phyloP scores from a whole-genome alignment of 2,113 vertebrate species.

The Buteo buteo region DNA sequence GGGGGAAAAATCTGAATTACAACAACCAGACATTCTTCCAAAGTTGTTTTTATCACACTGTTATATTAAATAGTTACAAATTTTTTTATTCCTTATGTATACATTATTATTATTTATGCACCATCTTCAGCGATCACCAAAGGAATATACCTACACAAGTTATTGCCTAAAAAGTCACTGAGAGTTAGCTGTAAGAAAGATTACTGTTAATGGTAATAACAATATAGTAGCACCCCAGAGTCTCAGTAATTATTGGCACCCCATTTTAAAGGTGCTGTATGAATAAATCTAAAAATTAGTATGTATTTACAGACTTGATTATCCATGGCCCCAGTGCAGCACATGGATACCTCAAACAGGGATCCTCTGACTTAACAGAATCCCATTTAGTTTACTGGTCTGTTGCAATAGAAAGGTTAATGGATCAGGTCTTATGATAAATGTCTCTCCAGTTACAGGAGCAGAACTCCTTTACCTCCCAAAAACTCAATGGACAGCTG shows the following conservation, averaged over 20 bases:
- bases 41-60: constrained; percentile 5
- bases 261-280: not conserved
- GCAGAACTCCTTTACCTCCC: not conserved
- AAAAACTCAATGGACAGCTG: not conserved
- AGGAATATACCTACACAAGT: not conserved
- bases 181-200: not conserved
- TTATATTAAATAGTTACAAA: not conserved
- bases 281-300: not conserved
- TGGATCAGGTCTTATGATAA: not conserved
- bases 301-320: not conserved
- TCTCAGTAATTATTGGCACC: not conserved
- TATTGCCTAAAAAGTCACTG: not conserved
- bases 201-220: not conserved
- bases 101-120: not conserved
- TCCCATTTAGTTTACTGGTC: not conserved
- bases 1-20: not conserved
- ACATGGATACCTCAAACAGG: not conserved
- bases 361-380: not conserved
- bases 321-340: not conserved
- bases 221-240: not conserved
- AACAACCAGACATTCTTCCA: constrained; percentile 20
- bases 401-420: not conserved
- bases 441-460: not conserved
- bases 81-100: not conserved
- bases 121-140: not conserved